A percentile compares a stretch with the other conserved stretches of the same genome.
These are phyloP conservation scores for Mycalesis mineus DNA, from an alignment of 2,888 invertebrate genomes.

Conservation along the genomic window DNA sequence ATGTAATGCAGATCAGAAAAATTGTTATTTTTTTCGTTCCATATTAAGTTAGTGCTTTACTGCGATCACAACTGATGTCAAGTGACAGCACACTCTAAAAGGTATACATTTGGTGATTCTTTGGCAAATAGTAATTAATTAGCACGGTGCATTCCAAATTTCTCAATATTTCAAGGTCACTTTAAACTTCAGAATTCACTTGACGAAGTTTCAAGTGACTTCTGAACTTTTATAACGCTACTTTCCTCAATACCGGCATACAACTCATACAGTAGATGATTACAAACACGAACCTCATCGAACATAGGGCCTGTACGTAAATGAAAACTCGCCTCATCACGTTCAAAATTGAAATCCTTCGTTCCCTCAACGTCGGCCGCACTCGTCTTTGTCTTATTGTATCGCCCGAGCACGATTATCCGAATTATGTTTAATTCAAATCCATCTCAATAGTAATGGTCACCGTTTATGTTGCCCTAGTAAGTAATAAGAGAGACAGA, in stretches of 20 bases:
- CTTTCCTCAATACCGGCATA: neutral
- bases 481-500: conserved; percentile 22
- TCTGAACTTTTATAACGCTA: neutral
- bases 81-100: too few species aligned
- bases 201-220: too few species aligned
- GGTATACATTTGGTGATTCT: too few species aligned
- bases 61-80: too few species aligned
- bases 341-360: conserved; percentile 78
- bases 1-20: too few species aligned
- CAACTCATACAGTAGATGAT: conserved; percentile 12
- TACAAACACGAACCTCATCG: conserved; percentile 28
- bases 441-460: conserved; percentile 67
- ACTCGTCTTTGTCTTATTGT: conserved; percentile 75
- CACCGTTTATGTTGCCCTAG: conserved; percentile 29
- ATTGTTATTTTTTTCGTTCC: too few species aligned
- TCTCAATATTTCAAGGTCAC: too few species aligned
- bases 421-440: conserved; percentile 77
- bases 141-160: too few species aligned
- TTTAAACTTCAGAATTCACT: too few species aligned
- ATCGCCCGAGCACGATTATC: conserved; percentile 69
- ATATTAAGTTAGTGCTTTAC: too few species aligned
- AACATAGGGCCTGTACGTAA: conserved; percentile 48
- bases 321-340: conserved; percentile 76
- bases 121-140: too few species aligned
- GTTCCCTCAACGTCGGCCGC: conserved; percentile 63